A percentile compares a stretch with the other conserved stretches of the same genome.
Evolutionary conservation across 2,888 invertebrate species (phyloP).

Genomic region (Dioctria linearis): DNA sequence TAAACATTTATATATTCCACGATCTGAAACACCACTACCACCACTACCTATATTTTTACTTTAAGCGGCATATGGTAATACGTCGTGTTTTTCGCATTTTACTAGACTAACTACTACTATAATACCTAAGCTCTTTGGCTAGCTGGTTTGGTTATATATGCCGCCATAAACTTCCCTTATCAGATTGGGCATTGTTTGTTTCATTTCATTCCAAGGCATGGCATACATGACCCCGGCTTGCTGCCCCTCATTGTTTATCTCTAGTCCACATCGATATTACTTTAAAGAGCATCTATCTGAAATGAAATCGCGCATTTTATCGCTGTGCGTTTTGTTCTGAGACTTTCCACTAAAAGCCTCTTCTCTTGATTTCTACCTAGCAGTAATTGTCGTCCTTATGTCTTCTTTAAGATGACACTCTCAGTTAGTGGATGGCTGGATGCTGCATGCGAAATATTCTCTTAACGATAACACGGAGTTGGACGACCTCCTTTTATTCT

Average conservation of each 20-base stretch:
- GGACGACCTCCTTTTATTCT: background rate
- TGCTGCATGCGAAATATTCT: conserved; percentile 1
- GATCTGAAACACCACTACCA: background rate
- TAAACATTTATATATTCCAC: no score
- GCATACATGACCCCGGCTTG: background rate
- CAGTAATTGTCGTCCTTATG: conserved; percentile 17
- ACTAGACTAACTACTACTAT: conserved; percentile 13
- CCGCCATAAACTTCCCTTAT: conserved; percentile 23
- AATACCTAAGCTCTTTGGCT: background rate
- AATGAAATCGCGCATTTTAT: conserved; percentile 40
- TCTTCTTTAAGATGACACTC: conserved; percentile 38
- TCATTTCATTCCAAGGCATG: conserved; percentile 9
- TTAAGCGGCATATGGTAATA: background rate
- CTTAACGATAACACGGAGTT: background rate
- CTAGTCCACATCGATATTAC: conserved; percentile 32
- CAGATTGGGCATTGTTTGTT: conserved; percentile 34
- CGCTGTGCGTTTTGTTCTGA: background rate
- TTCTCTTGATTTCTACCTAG: background rate
- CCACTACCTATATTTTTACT: background rate
- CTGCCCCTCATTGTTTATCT: background rate
- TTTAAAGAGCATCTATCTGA: conserved; percentile 40
- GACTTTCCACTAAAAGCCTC: conserved; percentile 5
- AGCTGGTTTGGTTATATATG: conserved; percentile 16
- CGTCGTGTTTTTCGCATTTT: background rate
- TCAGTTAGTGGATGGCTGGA: background rate